Evolutionary conservation across 2,113 vertebrate species (phyloP).

Genomic region (Theristicus caerulescens): DNA sequence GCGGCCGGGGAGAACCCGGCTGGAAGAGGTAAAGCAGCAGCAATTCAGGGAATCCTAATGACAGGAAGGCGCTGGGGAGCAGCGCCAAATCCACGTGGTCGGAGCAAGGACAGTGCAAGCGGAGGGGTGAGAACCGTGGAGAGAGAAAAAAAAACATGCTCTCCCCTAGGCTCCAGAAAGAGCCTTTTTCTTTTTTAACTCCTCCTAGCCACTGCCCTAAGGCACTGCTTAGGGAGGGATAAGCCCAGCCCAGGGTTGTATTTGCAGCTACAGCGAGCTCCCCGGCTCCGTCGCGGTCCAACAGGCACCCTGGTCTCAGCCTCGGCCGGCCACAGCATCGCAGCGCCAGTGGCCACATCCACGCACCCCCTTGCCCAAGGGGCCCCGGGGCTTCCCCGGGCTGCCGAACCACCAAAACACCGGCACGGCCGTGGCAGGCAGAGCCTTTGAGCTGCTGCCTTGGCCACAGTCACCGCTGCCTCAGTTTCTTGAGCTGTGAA

Average conservation of each 20-base stretch:
- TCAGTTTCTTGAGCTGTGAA: neutral
- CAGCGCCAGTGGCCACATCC: neutral
- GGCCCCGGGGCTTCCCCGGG: neutral
- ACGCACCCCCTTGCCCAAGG: neutral
- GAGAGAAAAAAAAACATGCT: neutral
- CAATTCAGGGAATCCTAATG: conserved; percentile 10
- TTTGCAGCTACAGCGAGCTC: neutral
- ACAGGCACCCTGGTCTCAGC: no score
- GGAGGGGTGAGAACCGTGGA: neutral
- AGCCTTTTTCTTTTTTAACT: neutral
- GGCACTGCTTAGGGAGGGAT: neutral
- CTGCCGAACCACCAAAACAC: neutral
- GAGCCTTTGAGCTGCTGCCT: neutral
- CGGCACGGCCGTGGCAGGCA: fast-evolving
- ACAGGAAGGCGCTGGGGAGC: conserved; percentile 6
- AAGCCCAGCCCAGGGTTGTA: neutral
- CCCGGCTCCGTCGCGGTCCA: fast-evolving
- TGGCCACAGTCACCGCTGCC: neutral
- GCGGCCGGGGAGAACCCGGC: neutral
- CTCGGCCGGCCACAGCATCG: neutral
- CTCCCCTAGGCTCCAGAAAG: neutral
- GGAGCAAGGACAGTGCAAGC: conserved; percentile 1
- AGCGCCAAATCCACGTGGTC: neutral
- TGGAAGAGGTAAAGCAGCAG: neutral
- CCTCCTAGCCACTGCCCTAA: neutral